Percentiles rank a stretch among this genome's conserved stretches.
These are phyloP conservation scores for Zaprionus taronus DNA, from an alignment of 1,140 invertebrate species.

Conservation along the genomic window DNA sequence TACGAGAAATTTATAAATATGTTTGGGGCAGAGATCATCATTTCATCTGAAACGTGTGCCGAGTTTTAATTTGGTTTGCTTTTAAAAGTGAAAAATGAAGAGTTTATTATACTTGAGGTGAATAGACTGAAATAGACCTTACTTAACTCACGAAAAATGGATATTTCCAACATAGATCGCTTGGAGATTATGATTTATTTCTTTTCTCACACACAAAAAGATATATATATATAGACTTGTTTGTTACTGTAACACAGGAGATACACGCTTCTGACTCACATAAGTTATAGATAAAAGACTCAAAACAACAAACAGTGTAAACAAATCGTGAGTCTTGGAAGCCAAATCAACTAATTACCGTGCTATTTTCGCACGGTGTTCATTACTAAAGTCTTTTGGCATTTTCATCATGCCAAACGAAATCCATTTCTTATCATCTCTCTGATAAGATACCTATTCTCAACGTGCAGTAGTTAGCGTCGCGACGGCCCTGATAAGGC, in stretches of 20 bases:
- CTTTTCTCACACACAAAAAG: neutral
- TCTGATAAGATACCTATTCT: neutral
- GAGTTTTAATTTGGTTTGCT: neutral
- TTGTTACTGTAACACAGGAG: too few species aligned
- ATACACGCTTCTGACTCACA: neutral
- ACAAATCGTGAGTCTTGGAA: slow-evolving; percentile 20
- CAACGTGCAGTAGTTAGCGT: slow-evolving; percentile 1
- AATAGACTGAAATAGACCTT: slow-evolving; percentile 8
- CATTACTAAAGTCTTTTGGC: slow-evolving; percentile 14
- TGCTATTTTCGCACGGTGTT: slow-evolving; percentile 17
- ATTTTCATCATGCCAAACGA: slow-evolving; percentile 36
- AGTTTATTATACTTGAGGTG: neutral
- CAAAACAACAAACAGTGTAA: slow-evolving; percentile 18
- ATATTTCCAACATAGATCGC: neutral
- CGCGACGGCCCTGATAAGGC: slow-evolving; percentile 43
- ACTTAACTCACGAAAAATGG: neutral
- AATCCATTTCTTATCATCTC: slow-evolving; percentile 12
- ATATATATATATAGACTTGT: too few species aligned
- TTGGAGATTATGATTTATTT: neutral
- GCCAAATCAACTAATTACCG: neutral
- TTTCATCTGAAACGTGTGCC: neutral
- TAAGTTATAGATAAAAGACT: neutral
- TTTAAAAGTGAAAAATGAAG: neutral
- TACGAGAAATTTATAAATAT: neutral
- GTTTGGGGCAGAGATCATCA: slow-evolving; percentile 8